Evolutionary conservation across 2,888 invertebrate species (phyloP).

Genomic region (Siphlonurus alternatus): DNA sequence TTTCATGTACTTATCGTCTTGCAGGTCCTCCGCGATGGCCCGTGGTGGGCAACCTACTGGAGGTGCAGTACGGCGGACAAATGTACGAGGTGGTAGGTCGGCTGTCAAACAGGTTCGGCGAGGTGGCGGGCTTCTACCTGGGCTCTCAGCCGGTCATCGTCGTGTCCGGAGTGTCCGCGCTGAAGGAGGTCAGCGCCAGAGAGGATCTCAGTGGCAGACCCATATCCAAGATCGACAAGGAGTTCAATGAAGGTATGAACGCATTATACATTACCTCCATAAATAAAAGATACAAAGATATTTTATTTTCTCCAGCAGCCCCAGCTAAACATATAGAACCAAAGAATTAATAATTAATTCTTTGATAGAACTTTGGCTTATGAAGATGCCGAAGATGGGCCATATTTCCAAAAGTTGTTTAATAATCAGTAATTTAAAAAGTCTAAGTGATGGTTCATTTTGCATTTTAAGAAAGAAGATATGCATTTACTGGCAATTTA

Average conservation of each 20-base stretch:
- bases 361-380: too few species aligned
- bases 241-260: not conserved
- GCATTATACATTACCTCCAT: too few species aligned
- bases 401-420: too few species aligned
- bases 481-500: too few species aligned
- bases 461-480: too few species aligned
- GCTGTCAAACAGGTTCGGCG: conserved; percentile 1
- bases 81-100: not conserved
- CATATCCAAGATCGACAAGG: not conserved
- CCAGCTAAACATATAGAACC: too few species aligned
- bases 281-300: too few species aligned
- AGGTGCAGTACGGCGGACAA: not conserved
- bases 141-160: conserved; percentile 5
- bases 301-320: too few species aligned
- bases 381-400: too few species aligned
- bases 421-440: too few species aligned
- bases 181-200: conserved; percentile 4
- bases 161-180: conserved; percentile 7
- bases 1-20: not conserved
- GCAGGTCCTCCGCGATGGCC: not conserved
- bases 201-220: conserved; percentile 9
- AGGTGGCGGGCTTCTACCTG: conserved; percentile 6
- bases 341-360: too few species aligned
- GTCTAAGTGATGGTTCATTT: too few species aligned
- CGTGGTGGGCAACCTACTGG: not conserved